A percentile compares a stretch with the other conserved stretches of the same genome.
phyloP scores from a whole-genome alignment of 2,797 vertebrate species.

The Clamator glandarius region DNA sequence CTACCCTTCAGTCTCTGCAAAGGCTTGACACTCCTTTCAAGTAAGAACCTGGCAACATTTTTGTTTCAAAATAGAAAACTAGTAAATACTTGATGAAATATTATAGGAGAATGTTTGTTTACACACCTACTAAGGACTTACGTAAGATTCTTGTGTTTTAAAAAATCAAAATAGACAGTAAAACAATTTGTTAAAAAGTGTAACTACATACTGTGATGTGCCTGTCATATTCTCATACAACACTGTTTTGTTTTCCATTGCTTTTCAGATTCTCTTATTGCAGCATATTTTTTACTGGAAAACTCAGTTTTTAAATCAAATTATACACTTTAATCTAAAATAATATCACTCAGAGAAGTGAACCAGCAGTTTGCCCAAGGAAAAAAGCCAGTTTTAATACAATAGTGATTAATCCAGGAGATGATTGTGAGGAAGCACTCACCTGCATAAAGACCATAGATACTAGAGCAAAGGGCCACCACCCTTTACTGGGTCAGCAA shows the following conservation, averaged over 20 bases:
- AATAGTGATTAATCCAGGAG: neutral
- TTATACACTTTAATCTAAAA: neutral
- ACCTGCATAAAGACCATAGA: neutral
- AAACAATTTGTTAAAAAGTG: neutral
- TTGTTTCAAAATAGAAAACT: neutral
- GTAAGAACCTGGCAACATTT: neutral
- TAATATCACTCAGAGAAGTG: neutral
- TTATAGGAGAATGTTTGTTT: neutral
- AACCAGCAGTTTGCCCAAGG: neutral
- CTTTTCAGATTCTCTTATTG: neutral
- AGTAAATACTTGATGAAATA: neutral
- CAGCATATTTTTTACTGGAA: neutral
- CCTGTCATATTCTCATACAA: neutral
- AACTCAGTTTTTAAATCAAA: neutral
- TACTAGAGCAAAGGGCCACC: neutral
- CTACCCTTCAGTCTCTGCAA: neutral
- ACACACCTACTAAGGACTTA: neutral
- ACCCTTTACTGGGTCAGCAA: neutral
- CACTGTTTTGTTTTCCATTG: neutral
- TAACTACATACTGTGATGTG: neutral
- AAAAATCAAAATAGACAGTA: neutral
- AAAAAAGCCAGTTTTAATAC: neutral
- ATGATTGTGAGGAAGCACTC: neutral
- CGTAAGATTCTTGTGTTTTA: neutral
- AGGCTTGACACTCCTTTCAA: neutral